Evolutionary conservation across 2,113 vertebrate species (phyloP).

Genomic region (Vicugna pacos): DNA sequence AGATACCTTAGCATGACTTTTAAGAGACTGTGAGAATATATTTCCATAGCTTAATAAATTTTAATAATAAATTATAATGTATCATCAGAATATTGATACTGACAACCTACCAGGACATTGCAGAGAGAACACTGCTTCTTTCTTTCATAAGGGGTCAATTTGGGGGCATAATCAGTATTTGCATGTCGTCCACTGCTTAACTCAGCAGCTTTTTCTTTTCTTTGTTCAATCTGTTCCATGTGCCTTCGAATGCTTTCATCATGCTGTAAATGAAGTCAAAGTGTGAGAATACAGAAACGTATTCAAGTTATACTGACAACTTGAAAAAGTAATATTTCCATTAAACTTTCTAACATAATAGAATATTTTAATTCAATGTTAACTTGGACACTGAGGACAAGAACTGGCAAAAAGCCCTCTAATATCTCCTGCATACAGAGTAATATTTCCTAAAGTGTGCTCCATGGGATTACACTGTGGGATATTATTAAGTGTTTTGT

Average conservation of each 20-base stretch:
- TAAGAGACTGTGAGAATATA: neutral
- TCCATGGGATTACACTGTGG: neutral
- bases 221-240: constrained; percentile 99
- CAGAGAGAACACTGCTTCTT: constrained; percentile 98
- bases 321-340: neutral
- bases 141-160: constrained; percentile 97
- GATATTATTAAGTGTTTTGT: neutral
- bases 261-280: constrained; percentile 88
- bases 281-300: neutral
- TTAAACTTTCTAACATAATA: constrained; percentile 1
- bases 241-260: constrained; percentile 98
- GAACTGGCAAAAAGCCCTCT: neutral
- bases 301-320: neutral
- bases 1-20: neutral
- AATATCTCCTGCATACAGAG: neutral
- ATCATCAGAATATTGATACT: neutral
- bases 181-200: constrained; percentile 98
- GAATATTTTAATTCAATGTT: neutral
- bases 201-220: constrained; percentile 98
- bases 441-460: neutral
- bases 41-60: neutral
- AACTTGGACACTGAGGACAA: neutral
- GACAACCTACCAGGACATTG: constrained; percentile 90
- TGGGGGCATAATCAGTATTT: constrained; percentile 97
- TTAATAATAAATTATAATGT: neutral